Evolutionary conservation across 2,888 invertebrate genomes (phyloP).

Genomic region (Alloscopus bannaensis): DNA sequence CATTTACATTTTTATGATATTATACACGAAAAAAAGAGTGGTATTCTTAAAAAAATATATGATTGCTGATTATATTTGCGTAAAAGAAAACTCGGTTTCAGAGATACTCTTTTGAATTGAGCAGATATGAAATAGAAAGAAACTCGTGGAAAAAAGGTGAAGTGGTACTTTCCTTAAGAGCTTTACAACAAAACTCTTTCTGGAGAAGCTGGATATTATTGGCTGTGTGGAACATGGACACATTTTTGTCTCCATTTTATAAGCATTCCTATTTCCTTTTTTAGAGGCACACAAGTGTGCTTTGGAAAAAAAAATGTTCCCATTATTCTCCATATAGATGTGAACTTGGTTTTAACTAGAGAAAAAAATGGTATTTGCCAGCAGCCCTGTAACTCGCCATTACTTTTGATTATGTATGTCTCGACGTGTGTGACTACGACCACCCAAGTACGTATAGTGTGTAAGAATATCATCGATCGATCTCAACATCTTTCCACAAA

Average conservation of each 20-base stretch:
- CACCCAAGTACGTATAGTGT: slow-evolving; percentile 7
- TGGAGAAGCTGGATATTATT: too few species aligned
- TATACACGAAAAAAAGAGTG: slow-evolving; percentile 13
- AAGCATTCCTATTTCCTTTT: too few species aligned
- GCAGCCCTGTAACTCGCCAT: slow-evolving; percentile 2
- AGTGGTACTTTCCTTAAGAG: slow-evolving; percentile 44
- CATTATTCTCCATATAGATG: too few species aligned
- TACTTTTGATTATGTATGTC: slow-evolving; percentile 16
- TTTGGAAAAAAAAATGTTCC: too few species aligned
- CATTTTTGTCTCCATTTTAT: too few species aligned
- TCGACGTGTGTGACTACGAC: background rate
- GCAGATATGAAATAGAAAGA: background rate
- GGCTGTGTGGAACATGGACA: too few species aligned
- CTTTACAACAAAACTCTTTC: slow-evolving; percentile 8
- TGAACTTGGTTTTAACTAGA: background rate
- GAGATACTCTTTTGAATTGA: background rate
- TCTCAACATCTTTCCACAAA: slow-evolving; percentile 37
- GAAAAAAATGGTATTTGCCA: slow-evolving; percentile 3
- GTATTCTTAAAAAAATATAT: too few species aligned
- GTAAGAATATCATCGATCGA: slow-evolving; percentile 56
- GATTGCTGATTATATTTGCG: too few species aligned
- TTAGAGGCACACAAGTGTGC: too few species aligned
- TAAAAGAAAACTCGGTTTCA: too few species aligned
- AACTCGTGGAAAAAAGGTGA: slow-evolving; percentile 32
- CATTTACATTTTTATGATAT: background rate